Percentiles rank a stretch among this genome's conserved stretches.
Evolutionary conservation across 1,140 invertebrate genomes (phyloP).

Genomic region (Drosophila orosa): DNA sequence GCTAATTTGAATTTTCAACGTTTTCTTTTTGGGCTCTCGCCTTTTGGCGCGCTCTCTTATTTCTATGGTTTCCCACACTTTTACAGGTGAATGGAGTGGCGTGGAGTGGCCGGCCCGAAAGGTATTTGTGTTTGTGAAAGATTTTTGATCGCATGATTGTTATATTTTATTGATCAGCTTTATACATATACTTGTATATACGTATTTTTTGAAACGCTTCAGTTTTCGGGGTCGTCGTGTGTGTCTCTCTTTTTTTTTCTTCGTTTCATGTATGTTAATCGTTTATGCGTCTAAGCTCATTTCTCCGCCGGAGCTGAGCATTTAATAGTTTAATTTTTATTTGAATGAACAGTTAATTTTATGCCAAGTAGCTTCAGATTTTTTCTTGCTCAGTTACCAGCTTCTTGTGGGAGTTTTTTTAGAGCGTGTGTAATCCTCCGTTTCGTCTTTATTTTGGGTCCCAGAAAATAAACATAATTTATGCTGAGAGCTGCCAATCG

Average conservation of each 20-base stretch:
- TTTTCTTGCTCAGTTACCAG: neutral
- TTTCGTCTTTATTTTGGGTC: slow-evolving; percentile 17
- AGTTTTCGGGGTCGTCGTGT: slow-evolving; percentile 67
- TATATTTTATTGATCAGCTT: slow-evolving; percentile 79
- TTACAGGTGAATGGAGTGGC: slow-evolving; percentile 79
- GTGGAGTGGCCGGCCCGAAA: slow-evolving; percentile 12
- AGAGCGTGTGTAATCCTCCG: slow-evolving; percentile 42
- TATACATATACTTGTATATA: slow-evolving; percentile 26
- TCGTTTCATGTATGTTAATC: slow-evolving; percentile 69
- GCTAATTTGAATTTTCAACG: slow-evolving; percentile 84
- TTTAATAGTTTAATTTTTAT: slow-evolving; percentile 82
- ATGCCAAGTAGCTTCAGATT: slow-evolving; percentile 65
- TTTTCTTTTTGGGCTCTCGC: slow-evolving; percentile 66
- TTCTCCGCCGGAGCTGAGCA: slow-evolving; percentile 43
- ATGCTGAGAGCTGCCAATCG: slow-evolving; percentile 43
- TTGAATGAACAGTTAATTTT: slow-evolving; percentile 80
- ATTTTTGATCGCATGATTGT: slow-evolving; percentile 82
- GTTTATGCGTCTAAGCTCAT: slow-evolving; percentile 74
- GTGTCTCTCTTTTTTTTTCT: slow-evolving; percentile 50
- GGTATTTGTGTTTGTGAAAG: slow-evolving; percentile 64
- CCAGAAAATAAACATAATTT: slow-evolving; percentile 34
- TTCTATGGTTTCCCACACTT: slow-evolving; percentile 83
- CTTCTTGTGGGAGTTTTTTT: slow-evolving; percentile 48
- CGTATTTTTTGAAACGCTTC: slow-evolving; percentile 69
- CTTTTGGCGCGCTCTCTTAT: slow-evolving; percentile 54